A percentile compares a stretch with the other conserved stretches of the same genome.
These are phyloP conservation scores for Pelochelys cantorii DNA, from an alignment of 2,797 vertebrate species.

Conservation along the genomic window DNA sequence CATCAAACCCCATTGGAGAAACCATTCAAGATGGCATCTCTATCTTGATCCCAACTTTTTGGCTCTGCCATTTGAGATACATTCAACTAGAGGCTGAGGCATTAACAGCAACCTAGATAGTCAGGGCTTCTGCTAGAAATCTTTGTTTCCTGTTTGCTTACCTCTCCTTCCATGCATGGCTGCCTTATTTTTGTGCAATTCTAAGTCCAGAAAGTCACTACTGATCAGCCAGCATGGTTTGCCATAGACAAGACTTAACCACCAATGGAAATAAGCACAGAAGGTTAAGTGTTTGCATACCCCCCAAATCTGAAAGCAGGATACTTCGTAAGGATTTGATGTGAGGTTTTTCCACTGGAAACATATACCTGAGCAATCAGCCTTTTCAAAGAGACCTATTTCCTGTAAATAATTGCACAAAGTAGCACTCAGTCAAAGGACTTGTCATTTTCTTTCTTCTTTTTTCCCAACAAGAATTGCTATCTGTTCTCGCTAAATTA, in stretches of 20 bases:
- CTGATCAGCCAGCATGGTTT: background rate
- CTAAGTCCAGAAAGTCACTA: background rate
- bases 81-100: background rate
- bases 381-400: background rate
- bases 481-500: background rate
- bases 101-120: background rate
- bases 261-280: background rate
- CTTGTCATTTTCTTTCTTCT: background rate
- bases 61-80: background rate
- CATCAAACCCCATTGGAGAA: background rate
- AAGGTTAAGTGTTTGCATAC: background rate
- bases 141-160: background rate
- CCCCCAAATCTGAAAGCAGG: background rate
- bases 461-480: background rate
- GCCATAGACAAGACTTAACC: background rate
- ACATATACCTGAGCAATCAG: background rate
- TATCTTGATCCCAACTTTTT: background rate
- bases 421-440: background rate
- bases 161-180: background rate
- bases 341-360: background rate
- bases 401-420: background rate
- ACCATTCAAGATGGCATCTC: background rate
- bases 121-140: background rate
- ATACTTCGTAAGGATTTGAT: background rate
- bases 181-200: background rate